Conservation (phyloP, 2,888 invertebrate genomes). For the Hermaeophaga mercurialis region DNA sequence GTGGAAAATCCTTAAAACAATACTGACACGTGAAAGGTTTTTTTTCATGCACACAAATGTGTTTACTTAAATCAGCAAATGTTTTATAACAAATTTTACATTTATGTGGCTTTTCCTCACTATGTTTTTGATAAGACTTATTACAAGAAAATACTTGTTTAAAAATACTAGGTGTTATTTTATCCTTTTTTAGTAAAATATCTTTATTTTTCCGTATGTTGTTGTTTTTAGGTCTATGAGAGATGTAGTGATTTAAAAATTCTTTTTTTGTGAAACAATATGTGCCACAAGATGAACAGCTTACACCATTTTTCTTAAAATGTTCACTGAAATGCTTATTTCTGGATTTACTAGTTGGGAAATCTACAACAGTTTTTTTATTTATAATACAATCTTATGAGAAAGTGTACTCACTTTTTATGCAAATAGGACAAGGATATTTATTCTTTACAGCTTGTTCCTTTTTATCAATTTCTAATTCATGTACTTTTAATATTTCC, state of each 20-base stretch:
- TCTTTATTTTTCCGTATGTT: not conserved
- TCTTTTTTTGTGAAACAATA: not conserved
- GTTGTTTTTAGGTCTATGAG: constrained; percentile 3
- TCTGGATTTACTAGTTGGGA: not conserved
- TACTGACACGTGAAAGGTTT: constrained; percentile 1
- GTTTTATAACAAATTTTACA: constrained; percentile 4
- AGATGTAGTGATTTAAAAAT: constrained; percentile 4
- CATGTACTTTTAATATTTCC: not conserved
- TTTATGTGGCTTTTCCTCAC: not conserved
- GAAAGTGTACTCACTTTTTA: constrained; percentile 8
- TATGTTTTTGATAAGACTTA: not conserved
- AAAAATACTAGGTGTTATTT: constrained; percentile 1
- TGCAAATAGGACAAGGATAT: constrained; percentile 9
- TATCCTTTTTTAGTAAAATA: not conserved
- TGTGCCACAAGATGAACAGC: constrained; percentile 3
- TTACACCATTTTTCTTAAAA: not conserved
- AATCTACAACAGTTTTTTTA: not conserved
- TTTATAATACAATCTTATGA: not conserved
- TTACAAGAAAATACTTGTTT: constrained; percentile 1
- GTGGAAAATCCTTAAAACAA: constrained; percentile 7
- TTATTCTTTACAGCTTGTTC: not conserved
- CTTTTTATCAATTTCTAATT: not conserved
- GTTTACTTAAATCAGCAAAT: constrained; percentile 1
- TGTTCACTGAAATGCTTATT: constrained; percentile 3
- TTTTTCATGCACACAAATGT: not conserved